Conservation (phyloP, 2,797 vertebrate species). For the Rhinoraja longicauda region DNA sequence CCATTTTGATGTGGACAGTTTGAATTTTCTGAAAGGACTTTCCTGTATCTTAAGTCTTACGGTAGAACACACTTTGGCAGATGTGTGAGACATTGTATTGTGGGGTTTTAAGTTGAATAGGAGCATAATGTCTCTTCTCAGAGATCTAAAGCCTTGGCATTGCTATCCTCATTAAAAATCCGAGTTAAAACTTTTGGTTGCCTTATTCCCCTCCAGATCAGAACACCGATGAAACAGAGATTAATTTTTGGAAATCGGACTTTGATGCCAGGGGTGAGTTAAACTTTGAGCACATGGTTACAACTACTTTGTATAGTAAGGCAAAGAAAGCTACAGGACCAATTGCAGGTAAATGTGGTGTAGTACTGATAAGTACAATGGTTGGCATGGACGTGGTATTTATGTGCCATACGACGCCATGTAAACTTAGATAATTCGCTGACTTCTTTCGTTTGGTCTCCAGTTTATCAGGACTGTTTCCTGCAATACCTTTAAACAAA, state of each 20-base stretch:
- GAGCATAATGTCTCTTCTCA: not conserved
- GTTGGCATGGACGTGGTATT: too few relatives aligned
- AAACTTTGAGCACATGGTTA: not conserved
- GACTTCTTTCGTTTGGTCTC: too few relatives aligned
- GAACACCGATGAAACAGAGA: not conserved
- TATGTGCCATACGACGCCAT: too few relatives aligned
- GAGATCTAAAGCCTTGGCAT: too few relatives aligned
- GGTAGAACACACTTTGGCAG: too few relatives aligned
- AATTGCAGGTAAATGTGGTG: too few relatives aligned
- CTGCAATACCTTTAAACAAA: too few relatives aligned
- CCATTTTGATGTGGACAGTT: not conserved
- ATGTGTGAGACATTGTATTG: not conserved
- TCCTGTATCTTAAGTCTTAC: not conserved
- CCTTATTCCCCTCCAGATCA: not conserved
- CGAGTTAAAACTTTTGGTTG: not conserved
- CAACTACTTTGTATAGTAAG: not conserved
- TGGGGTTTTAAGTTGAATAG: not conserved
- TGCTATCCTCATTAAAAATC: not conserved
- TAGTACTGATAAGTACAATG: too few relatives aligned
- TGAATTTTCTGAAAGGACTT: not conserved
- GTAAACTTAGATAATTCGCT: too few relatives aligned
- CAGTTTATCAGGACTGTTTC: too few relatives aligned
- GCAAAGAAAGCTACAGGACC: too few relatives aligned
- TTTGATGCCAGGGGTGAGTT: not conserved
- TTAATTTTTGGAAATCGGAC: conserved; percentile 12